Evolutionary conservation across 2,113 vertebrate genomes (phyloP).

Genomic region (Engystomops pustulosus): DNA sequence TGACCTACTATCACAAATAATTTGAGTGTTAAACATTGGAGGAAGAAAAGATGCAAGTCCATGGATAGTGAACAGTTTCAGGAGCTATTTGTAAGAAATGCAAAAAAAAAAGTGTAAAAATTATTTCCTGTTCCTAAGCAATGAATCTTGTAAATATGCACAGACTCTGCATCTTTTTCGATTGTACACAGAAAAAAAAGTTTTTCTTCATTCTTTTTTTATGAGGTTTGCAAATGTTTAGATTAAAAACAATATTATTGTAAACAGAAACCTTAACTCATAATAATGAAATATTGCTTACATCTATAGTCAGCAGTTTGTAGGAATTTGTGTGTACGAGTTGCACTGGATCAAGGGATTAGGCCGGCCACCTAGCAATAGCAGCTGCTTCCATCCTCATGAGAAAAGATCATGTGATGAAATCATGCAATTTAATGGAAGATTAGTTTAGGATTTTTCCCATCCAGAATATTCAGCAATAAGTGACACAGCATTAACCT

Average conservation of each 20-base stretch:
- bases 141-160: neutral
- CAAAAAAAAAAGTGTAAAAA: neutral
- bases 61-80: conserved; percentile 14
- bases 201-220: neutral
- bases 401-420: no score
- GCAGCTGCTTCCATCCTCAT: no score
- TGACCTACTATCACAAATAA: conserved; percentile 58
- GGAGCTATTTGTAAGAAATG: neutral
- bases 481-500: no score
- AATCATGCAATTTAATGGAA: no score
- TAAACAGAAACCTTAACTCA: neutral
- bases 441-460: no score
- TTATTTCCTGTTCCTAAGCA: neutral
- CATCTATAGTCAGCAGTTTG: no score
- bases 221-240: neutral
- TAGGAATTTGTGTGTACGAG: no score
- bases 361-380: no score
- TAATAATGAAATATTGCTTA: no score
- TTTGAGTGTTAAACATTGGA: conserved; percentile 49
- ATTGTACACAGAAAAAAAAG: neutral
- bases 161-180: neutral
- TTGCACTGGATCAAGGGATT: no score
- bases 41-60: conserved; percentile 14
- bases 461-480: no score
- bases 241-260: neutral